These are phyloP conservation scores for Sebastes steindachneri DNA, from an alignment of 2,797 vertebrate genomes.

Conservation along the genomic window DNA sequence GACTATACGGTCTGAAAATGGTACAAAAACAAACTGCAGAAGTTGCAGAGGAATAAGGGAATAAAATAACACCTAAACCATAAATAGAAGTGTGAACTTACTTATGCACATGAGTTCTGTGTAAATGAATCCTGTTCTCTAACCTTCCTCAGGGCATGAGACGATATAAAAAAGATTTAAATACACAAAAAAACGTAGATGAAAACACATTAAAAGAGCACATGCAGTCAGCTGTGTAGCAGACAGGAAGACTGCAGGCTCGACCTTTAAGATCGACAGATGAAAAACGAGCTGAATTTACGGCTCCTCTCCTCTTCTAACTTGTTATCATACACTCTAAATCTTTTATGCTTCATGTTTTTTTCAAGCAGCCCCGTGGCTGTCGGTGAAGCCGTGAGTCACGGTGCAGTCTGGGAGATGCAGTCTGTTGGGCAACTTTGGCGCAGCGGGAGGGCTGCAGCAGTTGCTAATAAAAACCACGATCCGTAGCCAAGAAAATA, in stretches of 20 bases:
- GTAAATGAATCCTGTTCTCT: neutral
- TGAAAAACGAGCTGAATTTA: slow-evolving; percentile 46
- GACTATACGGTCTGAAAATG: neutral
- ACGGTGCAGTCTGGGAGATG: slow-evolving; percentile 64
- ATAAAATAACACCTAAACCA: neutral
- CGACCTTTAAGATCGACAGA: slow-evolving; percentile 32
- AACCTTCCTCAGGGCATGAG: neutral
- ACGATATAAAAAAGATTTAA: neutral
- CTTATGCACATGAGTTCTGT: neutral
- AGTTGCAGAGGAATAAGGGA: neutral
- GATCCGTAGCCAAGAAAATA: slow-evolving; percentile 69
- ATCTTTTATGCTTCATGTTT: slow-evolving; percentile 33
- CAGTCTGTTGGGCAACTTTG: slow-evolving; percentile 49
- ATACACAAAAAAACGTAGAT: neutral
- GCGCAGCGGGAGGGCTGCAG: slow-evolving; percentile 54
- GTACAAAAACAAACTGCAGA: neutral
- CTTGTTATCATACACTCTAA: slow-evolving; percentile 37
- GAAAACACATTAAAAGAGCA: neutral
- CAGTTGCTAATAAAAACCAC: slow-evolving; percentile 68
- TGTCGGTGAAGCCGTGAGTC: slow-evolving; percentile 68
- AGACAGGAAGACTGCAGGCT: neutral
- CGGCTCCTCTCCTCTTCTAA: slow-evolving; percentile 41
- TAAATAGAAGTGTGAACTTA: neutral
- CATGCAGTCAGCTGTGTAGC: neutral
- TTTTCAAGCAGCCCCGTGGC: slow-evolving; percentile 23